A percentile compares a stretch with the other conserved stretches of the same genome.
phyloP scores from a whole-genome alignment of 2,113 vertebrate genomes.

The Charadrius vociferus region DNA sequence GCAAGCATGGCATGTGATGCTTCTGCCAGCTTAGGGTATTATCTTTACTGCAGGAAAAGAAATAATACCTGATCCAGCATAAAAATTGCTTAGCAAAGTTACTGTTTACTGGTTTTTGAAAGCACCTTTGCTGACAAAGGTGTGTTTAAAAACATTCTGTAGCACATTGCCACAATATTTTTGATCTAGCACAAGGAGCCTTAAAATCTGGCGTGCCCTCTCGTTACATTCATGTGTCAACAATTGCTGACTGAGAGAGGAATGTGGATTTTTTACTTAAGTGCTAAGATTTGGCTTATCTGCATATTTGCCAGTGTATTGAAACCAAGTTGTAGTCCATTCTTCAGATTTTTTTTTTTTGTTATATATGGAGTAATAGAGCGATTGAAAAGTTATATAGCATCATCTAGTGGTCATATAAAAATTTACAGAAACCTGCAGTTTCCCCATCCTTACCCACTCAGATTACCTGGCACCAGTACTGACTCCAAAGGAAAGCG shows the following conservation, averaged over 20 bases:
- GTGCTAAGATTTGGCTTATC: not conserved
- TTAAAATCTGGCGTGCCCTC: not conserved
- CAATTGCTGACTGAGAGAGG: not conserved
- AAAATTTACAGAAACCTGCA: not conserved
- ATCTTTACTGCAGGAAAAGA: not conserved
- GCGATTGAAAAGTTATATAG: not conserved
- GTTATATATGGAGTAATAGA: fast-evolving
- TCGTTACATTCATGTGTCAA: not conserved
- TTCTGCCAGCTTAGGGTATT: not conserved
- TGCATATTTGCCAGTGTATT: not conserved
- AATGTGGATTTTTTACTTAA: not conserved
- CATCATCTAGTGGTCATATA: constrained; percentile 40
- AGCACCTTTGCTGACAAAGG: not conserved
- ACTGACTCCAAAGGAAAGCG: not conserved
- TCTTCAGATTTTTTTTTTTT: not conserved
- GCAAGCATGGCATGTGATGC: not conserved
- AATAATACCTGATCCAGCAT: not conserved
- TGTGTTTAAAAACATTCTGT: not conserved
- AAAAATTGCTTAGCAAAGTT: not conserved
- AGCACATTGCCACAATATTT: not conserved
- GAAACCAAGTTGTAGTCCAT: not conserved
- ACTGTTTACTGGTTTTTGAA: not conserved
- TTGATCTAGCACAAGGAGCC: not conserved
- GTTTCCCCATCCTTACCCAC: not conserved
- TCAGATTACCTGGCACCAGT: not conserved